Evolutionary conservation across 2,797 vertebrate species (phyloP), one percentile per base, ranked within the genome.

Genomic region (Etheostoma nigrum): DNA sequence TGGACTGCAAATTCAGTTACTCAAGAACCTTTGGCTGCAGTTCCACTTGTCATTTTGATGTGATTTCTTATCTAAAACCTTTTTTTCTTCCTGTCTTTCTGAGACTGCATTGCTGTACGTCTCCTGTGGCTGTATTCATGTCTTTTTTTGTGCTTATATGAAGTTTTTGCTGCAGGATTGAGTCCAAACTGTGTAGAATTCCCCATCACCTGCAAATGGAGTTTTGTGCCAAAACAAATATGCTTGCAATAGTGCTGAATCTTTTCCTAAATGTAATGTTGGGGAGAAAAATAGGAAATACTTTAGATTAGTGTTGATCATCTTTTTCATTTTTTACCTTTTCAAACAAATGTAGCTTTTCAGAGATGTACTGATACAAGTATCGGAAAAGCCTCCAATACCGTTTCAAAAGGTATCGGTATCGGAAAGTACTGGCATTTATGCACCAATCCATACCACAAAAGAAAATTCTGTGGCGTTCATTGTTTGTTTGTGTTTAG

Each of bases 1-100:
- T 87, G 83, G 70, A 72, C 76, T 30, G n/a, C 76, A 88, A 72
- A 89, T 85, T 60, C 66, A 81, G 76, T 83, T 79, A 83, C 71
- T 82, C 40, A 23, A 1, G 23, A 74, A 67, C 75, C 72, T 57
- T 87, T 85, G 76, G 72, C 73, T 48, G 16, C 27, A 40, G 27
- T 77, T 83, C 58, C 57, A 47, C 48, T 53, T 5, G 10, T 71
- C 54, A 66, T 80, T 78, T 79, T 72, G 54, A 85, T 76, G 68
- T 10, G 7, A 65, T 85, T 83, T 86, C 49, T 84, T 52, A 81
- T 79, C 51, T 25, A 44, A 85, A 75, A 69, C 9, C 5, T 11
- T 16, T 59, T 44, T 40, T 4, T 62, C 14, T 25, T 51, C 16
- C 21, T 72, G 25, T 60, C 5, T 58, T 51, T 66, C 54, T 64